These are phyloP conservation scores for Platycnemis pennipes DNA, from an alignment of 2,888 invertebrate genomes.

Conservation along the genomic window DNA sequence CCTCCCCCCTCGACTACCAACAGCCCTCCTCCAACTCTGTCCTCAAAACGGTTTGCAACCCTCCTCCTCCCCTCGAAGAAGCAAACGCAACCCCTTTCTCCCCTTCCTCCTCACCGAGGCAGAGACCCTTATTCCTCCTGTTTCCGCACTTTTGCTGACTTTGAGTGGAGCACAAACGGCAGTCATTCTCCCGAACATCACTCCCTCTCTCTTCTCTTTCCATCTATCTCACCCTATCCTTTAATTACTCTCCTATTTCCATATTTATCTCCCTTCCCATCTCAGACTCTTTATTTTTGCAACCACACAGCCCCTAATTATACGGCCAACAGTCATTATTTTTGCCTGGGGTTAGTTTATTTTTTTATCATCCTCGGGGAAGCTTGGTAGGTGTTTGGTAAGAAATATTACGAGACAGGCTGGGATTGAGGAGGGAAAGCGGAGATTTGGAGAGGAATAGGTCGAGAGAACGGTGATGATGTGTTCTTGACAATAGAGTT, in stretches of 20 bases:
- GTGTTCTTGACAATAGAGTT: background rate
- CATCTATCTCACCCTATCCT: background rate
- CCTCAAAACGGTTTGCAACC: background rate
- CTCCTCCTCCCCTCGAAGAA: background rate
- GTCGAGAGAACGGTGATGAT: background rate
- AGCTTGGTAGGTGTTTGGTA: background rate
- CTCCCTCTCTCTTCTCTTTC: background rate
- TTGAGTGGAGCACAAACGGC: background rate
- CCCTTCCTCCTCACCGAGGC: background rate
- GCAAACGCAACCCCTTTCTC: background rate
- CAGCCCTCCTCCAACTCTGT: background rate
- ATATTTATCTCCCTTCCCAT: too few relatives aligned
- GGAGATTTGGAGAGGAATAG: too few relatives aligned
- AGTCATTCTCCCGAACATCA: background rate
- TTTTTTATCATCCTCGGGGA: background rate
- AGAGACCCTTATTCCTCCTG: background rate
- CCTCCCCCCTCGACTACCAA: background rate
- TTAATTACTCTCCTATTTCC: background rate
- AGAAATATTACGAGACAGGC: background rate
- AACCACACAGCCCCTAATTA: background rate
- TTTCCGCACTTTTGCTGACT: background rate
- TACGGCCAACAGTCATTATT: slow-evolving; percentile 2
- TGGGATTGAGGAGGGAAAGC: background rate
- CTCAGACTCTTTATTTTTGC: background rate
- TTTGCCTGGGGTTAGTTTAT: background rate